Base-by-base conservation (phyloP, 2,797 vertebrate species). In the Darevskia mixta region DNA sequence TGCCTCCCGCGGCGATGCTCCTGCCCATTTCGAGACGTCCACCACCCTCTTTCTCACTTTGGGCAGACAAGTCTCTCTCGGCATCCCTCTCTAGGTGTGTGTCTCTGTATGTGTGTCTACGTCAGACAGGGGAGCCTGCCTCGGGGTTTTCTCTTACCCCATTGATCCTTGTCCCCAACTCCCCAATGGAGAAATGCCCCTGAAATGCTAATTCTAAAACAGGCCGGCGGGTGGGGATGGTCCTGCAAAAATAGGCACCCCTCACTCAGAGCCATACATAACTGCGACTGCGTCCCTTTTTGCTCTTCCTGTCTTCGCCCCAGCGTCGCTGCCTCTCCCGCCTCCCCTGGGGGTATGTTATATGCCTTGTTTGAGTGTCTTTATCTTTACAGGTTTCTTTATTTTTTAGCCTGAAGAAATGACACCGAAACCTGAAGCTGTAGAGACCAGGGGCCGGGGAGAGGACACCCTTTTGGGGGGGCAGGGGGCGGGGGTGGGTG, bases 361-460 rank as follows among this genome's bases (percentile, higher is more conserved):
- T 76, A 88, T 93, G 90, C 95, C 95, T 93, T 95, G 87, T 95
- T 95, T 95, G 94, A 95, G 93, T 95, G 93, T 95, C 94, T 95
- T 95, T 94, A 86, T 92, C 94, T 95, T 95, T 95, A 92, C 92
- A 94, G 93, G 96, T 96, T 96, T 95, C 95, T 96, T 95, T 95
- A 95, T 96, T 96, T 96, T 97, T 95, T 95, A 95, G 95, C 94
- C 94, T 94, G 95, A 96, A 95, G 96, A 96, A 91, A 86, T 91
- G 84, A 83, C 82, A 80, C 58, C 77, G 86, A 75, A 67, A 81
- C 86, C 78, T 43, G 86, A 80, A 29, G 89, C 82, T 87, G 71
- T 90, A 87, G 89, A 79, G 35, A 85, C 86, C 89, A 32, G 82
- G 75, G 69, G 69, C 20, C 27, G 69, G 71, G 69, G 38, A 83